These are phyloP conservation scores for Galeopsomyia nigrocyanea DNA, from an alignment of 2,888 invertebrate genomes.

Conservation along the genomic window DNA sequence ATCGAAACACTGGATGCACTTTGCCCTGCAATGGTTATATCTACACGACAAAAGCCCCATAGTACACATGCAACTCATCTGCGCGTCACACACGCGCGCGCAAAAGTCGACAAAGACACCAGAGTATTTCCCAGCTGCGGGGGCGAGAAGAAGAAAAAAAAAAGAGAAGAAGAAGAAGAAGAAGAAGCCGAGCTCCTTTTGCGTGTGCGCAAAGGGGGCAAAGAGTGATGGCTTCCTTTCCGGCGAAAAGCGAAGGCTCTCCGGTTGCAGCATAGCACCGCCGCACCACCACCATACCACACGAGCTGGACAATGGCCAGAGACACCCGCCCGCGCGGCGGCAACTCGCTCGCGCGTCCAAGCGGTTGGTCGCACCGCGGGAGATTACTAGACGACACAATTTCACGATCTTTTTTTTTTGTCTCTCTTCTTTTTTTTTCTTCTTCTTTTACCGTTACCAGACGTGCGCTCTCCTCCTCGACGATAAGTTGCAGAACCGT, in stretches of 20 bases:
- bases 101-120: no score
- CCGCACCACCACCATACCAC: not conserved
- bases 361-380: conserved; percentile 16
- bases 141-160: no score
- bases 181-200: conserved; percentile 13
- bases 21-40: not conserved
- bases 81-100: no score
- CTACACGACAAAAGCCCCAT: no score
- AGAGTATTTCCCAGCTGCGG: no score
- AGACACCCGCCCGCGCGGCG: conserved; percentile 3
- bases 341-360: no score
- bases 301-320: conserved; percentile 44
- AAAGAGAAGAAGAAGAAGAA: not conserved
- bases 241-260: conserved; percentile 44
- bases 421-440: conserved; percentile 6
- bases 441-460: not conserved
- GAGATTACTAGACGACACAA: conserved; percentile 18
- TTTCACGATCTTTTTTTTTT: conserved; percentile 21
- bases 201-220: conserved; percentile 40
- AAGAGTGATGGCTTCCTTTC: conserved; percentile 51
- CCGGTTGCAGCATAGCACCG: conserved; percentile 31
- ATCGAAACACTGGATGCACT: no score
- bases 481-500: not conserved
- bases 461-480: not conserved
- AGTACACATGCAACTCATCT: no score